Evolutionary conservation across 2,113 vertebrate species (phyloP), one percentile per base, ranked within the genome.

Genomic region (Empidonax traillii): DNA sequence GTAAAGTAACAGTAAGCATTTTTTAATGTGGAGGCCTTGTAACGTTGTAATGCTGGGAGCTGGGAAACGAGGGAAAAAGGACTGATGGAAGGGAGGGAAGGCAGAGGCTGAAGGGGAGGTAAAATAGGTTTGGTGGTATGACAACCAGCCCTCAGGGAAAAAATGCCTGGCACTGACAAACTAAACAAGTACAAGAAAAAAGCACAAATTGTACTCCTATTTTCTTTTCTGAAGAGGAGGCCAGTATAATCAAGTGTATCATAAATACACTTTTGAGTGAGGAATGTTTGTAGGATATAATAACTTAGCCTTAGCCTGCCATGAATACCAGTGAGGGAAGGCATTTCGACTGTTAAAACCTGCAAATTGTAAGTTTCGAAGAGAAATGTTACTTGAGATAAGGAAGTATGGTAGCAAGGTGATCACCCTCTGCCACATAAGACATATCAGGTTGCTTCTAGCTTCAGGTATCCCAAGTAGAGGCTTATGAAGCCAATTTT

Each of bases 351-450:
- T 28, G 10, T 19, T 47, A 11, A 46, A 72, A 71, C 23, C 22
- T 49, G n/a, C 23, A 89, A 81, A 14, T 6, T 20, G 0, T 25
- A 7, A 6, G 14, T 84, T 88, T 77, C n/a, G 18, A 47, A 27
- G 31, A 44, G 39, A 52, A 73, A n/a, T 37, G 24, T 35, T 83
- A 3, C 55, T 49, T 61, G 31, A 75, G 9, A 63, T 46, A 35
- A 69, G 30, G 62, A 72, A 52, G 5, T 18, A 1, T 10, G 13
- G 44, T 35, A 43, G 49, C 0, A 0, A 53, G 58, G 22, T 41
- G 47, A 53, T 72, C 30, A 4, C 11, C 12, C 17, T 35, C 33
- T 78, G 44, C 41, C 53, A 20, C 0, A 0, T 19, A 17, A 67
- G 49, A 49, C 6, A 1, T 19, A 18, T 2, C 28, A 75, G 25